Conservation (phyloP, 2,113 vertebrate species). For the Antechinus stuartii region DNA sequence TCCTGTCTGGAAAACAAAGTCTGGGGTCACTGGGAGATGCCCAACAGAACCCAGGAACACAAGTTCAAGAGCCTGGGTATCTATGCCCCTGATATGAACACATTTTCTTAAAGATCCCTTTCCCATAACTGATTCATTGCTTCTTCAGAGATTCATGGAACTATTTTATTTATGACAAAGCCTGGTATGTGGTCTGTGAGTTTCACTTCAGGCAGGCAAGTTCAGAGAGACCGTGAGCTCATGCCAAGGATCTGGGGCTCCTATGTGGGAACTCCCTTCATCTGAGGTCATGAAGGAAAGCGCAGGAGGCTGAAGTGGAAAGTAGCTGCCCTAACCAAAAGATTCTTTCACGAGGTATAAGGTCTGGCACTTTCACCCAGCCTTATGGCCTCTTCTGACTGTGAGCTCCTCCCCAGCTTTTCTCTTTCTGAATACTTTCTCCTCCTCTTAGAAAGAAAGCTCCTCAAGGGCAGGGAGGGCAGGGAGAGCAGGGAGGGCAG, state of each 20-base stretch:
- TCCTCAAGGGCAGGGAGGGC: too few species aligned
- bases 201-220: neutral
- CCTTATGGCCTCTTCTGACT: too few species aligned
- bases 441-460: neutral
- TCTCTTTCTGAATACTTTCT: neutral
- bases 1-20: conserved; percentile 89
- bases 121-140: neutral
- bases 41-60: neutral
- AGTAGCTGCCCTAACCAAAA: neutral
- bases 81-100: too few species aligned
- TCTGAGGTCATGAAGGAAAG: neutral
- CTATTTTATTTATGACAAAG: neutral
- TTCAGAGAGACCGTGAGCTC: neutral
- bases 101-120: neutral
- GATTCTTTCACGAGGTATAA: neutral
- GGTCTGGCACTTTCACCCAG: too few species aligned
- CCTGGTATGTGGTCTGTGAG: neutral
- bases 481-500: too few species aligned
- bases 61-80: neutral
- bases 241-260: neutral
- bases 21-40: neutral
- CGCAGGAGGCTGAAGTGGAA: neutral
- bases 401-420: too few species aligned
- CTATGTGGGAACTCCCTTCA: neutral
- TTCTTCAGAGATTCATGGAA: neutral